Base-by-base conservation (phyloP, 2,797 vertebrate genomes). In the Prionace glauca region DNA sequence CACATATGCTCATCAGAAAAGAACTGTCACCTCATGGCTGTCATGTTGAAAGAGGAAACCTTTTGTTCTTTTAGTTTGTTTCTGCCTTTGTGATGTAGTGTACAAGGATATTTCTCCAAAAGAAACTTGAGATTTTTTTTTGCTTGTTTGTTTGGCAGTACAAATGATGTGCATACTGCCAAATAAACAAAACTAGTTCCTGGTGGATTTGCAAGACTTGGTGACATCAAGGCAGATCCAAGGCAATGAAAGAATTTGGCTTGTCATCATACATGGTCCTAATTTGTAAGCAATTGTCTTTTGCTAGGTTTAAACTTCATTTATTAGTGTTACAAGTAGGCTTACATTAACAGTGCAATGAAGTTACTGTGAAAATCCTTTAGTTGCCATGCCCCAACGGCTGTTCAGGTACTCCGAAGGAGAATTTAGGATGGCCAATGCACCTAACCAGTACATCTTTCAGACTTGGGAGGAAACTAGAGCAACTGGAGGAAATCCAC, bases 101-200 rank as follows among this genome's bases (percentile, higher is more conserved):
- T 32, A 50, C 69, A 71, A 50, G 7, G 69, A 94, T 56, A 14
- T 94, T 74, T 74, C 93, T 74, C 93, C 93, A 94, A 29, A 92
- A 74, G 45, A 72, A 94, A 36, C 93, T 26, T 72, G 69, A 94
- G 36, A 72, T 26, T 74, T 74, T 74, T 74, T 74, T 72, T 74
- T n/a, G 9, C 16, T 56, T 56, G 16, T 56, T 94, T 74, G 69
- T 56, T 94, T 94, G 69, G 69, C 41, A 74, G 41, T 69, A 29
- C 93, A 74, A 29, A 56, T 8, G 8, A 56, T 94, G 69, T 26
- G 45, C 41, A 18, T 45, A 26, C n/a, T 94, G 69, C 69, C 93
- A 94, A 94, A 50, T 56, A 94, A 94, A 56, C 93, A 74, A 94
- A 71, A 94, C 56, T 94, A 94, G 24, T 94, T 94, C 45, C 26